Evolutionary conservation across 2,797 vertebrate species (phyloP), one percentile per base, ranked within the genome.

Genomic region (Carcharodon carcharias): DNA sequence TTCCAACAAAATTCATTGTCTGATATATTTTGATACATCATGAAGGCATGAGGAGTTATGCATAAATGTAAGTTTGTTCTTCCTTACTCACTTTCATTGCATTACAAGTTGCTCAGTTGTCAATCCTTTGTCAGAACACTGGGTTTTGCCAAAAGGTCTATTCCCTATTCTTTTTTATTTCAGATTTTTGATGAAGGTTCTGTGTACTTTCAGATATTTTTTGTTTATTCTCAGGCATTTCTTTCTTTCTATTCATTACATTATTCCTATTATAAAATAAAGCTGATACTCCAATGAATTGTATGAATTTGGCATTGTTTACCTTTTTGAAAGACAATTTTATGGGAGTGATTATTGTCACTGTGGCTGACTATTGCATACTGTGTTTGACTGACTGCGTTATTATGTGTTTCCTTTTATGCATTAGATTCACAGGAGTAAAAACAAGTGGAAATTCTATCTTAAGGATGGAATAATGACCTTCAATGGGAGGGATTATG

Each of bases 391-490:
- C 28, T 58, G 87, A 89, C 61, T 93, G 35, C 61, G 67, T 67
- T 45, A 40, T 67, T 65, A 40, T 50, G 88, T 31, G 28, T 95
- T 21, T 73, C 92, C 63, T 58, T 71, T 95, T 95, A 58, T 95
- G 69, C 12, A 35, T 95, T 56, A 99, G 99, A 99, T 99, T 97
- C 99, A 99, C 97, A 98, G 99, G 97, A 99, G 98, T 97, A 99
- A 99, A 97, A 99, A 99, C 97, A 99, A 98, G 96, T 99, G 99
- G 99, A 99, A 99, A 97, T 99, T 99, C 97, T 99, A 98, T 97
- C 97, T 99, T 97, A 99, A 99, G 97, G 99, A 99, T 80, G 99
- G 99, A 73, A 98, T 99, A 96, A 99, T 99, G 98, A 98, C 98
- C 97, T 99, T 99, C 71, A 97, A 98, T 58, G 99, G 99, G 96